Evolutionary conservation across 2,888 invertebrate species (phyloP), one percentile per base, ranked within the genome.

Genomic region (Limnephilus marmoratus): DNA sequence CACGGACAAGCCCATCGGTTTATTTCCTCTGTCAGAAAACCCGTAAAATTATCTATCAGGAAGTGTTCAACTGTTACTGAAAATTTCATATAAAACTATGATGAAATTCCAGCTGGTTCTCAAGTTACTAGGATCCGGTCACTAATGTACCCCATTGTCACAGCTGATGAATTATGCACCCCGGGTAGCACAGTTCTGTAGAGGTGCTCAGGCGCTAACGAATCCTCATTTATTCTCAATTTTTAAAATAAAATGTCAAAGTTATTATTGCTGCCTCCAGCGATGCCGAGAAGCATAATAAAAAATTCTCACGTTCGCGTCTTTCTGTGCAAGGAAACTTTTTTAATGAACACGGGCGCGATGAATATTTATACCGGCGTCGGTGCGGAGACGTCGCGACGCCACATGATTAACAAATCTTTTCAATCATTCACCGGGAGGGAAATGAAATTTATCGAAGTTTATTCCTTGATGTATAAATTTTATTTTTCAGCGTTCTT

Each of bases 321-420:
- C 68, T 68, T n/a, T 68, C 90, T 81, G 81, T 91, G 92, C 90
- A 85, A 92, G 91, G 86, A 91, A 93, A 93, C 90, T 92, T 92
- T 91, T 91, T 93, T 93, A 93, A 93, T 93, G 93, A 93, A 92
- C 91, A 41, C 85, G 85, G 85, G 85, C 89, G 89, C 82, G 89
- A 91, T 93, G 93, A 93, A 93, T 93, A 93, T 93, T 92, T 92
- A 93, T 90, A 90, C 86, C 45, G 85, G 89, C 90, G 91, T 88
- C 90, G 90, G 90, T 91, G 85, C 88, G 86, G 29, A 34, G 88
- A 37, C 88, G 88, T 80, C 81, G 88, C 80, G 88, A 53, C 87
- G 87, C 91, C 91, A 34, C 87, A 92, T 92, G 93, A 93, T 93
- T 93, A 93, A 91, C 91, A 53, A 91, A 92, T 93, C 90, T 92